Conservation (phyloP, 2,888 invertebrate species). For the Leptopterna dolabrata region DNA sequence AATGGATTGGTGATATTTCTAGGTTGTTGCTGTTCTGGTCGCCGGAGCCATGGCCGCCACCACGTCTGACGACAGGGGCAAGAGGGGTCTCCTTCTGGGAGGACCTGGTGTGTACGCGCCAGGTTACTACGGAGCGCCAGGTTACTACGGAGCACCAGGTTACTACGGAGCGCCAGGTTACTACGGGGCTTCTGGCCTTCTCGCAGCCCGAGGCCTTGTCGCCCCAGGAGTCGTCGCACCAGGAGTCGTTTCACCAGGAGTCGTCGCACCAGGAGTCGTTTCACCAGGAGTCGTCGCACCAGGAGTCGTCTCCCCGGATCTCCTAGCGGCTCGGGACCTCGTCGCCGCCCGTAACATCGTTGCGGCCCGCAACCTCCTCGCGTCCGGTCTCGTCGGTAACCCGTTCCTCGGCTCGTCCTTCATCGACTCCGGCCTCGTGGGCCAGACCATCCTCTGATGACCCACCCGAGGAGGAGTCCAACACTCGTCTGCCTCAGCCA, state of each 20-base stretch:
- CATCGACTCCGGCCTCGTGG: constrained; percentile 30
- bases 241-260: constrained; percentile 20
- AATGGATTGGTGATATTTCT: background rate
- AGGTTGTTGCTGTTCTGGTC: constrained; percentile 18
- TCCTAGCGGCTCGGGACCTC: background rate
- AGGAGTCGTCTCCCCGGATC: constrained; percentile 23
- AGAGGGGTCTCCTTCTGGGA: constrained; percentile 17
- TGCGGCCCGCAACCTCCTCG: constrained; percentile 7
- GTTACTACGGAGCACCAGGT: background rate
- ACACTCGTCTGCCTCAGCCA: background rate
- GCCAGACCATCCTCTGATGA: constrained; percentile 9
- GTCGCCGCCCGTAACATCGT: constrained; percentile 14
- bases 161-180: constrained; percentile 21
- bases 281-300: constrained; percentile 34
- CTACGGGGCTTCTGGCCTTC: constrained; percentile 18
- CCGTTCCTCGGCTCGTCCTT: constrained; percentile 13
- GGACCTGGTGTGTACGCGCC: constrained; percentile 3
- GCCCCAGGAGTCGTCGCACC: background rate
- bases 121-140: background rate
- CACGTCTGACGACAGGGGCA: background rate
- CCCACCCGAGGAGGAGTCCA: background rate
- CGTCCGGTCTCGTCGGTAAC: background rate
- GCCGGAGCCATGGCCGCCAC: background rate
- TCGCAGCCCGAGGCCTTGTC: constrained; percentile 6
- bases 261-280: constrained; percentile 33